Evolutionary conservation across 2,113 vertebrate genomes (phyloP), one percentile per base, ranked within the genome.

Genomic region (Brienomyrus brachyistius): DNA sequence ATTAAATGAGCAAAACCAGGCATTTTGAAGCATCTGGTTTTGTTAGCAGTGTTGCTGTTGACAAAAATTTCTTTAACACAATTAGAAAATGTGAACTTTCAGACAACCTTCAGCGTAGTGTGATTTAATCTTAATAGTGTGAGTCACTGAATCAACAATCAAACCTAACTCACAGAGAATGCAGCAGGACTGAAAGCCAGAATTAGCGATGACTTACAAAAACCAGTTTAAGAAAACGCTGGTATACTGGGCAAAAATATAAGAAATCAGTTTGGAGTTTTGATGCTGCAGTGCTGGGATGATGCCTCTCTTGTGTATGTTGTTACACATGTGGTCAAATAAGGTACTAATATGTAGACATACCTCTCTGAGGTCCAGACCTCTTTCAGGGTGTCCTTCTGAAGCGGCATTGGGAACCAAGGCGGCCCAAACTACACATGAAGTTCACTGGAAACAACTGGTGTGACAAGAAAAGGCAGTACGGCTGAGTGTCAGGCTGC

Each of bases 321-420:
- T 70, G 27, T 70, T 4, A 70, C 31, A 4, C 1, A 31, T 31
- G n/a, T 70, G 62, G n/a, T 70, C 62, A 31, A 31, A 70, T 70
- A 43, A 84, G 35, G 40, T 43, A 43, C 31, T 43, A 19, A 19
- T 70, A 13, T 13, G 8, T 21, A 90, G 0, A 91, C 93, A 48
- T 91, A 94, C 93, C 90, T 94, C 86, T 93, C 90, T 56, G 89
- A 83, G 15, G 88, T 91, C 94, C 93, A 95, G 89, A 94, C 93
- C 89, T 95, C 92, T 92, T 83, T 94, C 48, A 93, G 91, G 2
- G 17, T 90, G 51, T 90, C 91, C 54, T 52, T 91, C 43, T 93
- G 92, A 6, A 91, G 88, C 23, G 92, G 90, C 94, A 95, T 94
- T 50, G 74, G 83, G 43, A 89, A 88, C 80, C 85, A 66, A 21